These are phyloP conservation scores for Tenthredo livida DNA, from an alignment of 2,888 invertebrate species.

Conservation along the genomic window DNA sequence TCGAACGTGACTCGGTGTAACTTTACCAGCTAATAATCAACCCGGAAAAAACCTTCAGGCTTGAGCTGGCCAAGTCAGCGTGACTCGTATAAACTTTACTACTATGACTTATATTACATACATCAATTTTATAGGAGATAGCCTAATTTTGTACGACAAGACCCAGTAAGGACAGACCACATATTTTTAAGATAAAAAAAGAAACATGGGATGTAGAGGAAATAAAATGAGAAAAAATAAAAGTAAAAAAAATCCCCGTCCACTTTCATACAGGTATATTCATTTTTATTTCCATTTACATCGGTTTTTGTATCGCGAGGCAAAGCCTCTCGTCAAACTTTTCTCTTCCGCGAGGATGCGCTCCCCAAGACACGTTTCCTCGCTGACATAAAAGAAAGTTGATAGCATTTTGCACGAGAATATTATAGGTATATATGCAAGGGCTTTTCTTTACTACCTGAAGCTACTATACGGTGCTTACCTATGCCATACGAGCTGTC, in stretches of 20 bases:
- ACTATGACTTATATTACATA: background rate
- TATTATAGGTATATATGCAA: slow-evolving; percentile 36
- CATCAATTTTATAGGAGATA: background rate
- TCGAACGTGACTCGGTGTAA: slow-evolving; percentile 29
- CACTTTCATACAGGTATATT: background rate
- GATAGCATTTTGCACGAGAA: slow-evolving; percentile 41
- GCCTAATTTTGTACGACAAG: no score
- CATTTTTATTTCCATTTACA: slow-evolving; percentile 27
- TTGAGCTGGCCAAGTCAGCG: background rate
- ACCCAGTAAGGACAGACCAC: no score
- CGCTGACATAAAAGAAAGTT: slow-evolving; percentile 42
- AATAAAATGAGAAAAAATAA: background rate
- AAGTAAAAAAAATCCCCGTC: background rate
- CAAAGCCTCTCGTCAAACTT: slow-evolving; percentile 41
- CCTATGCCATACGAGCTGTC: slow-evolving; percentile 19
- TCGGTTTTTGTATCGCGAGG: background rate
- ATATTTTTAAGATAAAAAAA: no score
- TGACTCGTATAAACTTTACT: background rate
- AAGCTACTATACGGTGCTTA: slow-evolving; percentile 32
- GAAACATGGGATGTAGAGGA: background rate
- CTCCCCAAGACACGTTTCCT: slow-evolving; percentile 28
- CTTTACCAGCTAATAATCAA: slow-evolving; percentile 31
- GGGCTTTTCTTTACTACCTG: slow-evolving; percentile 36
- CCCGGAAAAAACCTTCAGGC: background rate
- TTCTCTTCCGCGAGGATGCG: slow-evolving; percentile 20